phyloP scores from a whole-genome alignment of 2,888 invertebrate species.

The Psylliodes chrysocephalus region DNA sequence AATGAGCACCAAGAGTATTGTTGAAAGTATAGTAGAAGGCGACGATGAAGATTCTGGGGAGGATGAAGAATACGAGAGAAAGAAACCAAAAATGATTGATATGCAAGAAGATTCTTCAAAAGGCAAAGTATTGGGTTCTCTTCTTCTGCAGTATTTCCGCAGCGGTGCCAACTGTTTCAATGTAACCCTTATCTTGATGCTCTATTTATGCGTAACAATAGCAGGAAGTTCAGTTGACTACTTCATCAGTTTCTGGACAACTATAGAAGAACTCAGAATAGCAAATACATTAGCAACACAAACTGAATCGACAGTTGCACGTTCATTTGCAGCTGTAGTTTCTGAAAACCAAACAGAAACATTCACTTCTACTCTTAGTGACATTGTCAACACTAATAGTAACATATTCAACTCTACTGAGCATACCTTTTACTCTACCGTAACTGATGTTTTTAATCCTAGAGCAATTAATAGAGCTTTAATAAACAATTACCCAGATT shows the following conservation, averaged over 20 bases:
- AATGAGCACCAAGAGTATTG: conserved; percentile 59
- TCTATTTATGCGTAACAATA: conserved; percentile 72
- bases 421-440: too few relatives aligned
- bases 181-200: conserved; percentile 64
- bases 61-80: conserved; percentile 50
- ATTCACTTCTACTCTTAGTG: too few relatives aligned
- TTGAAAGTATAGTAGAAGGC: conserved; percentile 57
- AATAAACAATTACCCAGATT: conserved; percentile 20
- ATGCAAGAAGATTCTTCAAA: conserved; percentile 68
- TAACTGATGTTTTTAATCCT: too few relatives aligned
- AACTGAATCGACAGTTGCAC: too few relatives aligned
- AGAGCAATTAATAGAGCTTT: not conserved
- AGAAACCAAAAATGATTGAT: conserved; percentile 64
- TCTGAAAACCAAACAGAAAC: too few relatives aligned
- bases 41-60: conserved; percentile 63
- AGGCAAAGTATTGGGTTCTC: conserved; percentile 71
- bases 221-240: conserved; percentile 76
- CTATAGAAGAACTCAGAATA: conserved; percentile 53
- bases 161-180: conserved; percentile 69
- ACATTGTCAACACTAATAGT: too few relatives aligned
- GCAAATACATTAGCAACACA: not conserved
- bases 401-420: too few relatives aligned
- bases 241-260: conserved; percentile 77
- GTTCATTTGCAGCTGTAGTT: too few relatives aligned
- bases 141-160: conserved; percentile 69